phyloP scores from a whole-genome alignment of 2,113 vertebrate genomes.

The Morone chrysops region DNA sequence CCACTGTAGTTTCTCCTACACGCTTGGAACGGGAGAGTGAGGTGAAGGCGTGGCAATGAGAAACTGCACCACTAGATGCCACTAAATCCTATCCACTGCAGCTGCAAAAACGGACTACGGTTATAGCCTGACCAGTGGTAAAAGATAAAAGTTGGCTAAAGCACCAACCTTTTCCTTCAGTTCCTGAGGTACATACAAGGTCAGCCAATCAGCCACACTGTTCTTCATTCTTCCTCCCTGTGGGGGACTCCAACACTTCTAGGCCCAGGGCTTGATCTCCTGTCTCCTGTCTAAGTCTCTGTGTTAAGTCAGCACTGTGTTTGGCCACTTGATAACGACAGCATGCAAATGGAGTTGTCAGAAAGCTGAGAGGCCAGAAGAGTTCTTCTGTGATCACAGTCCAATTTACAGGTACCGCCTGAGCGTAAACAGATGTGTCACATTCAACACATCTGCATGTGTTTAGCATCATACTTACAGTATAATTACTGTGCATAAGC shows the following conservation, averaged over 20 bases:
- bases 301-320: neutral
- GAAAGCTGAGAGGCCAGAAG: neutral
- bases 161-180: neutral
- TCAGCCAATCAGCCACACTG: neutral
- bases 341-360: neutral
- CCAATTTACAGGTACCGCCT: conserved; percentile 1
- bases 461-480: neutral
- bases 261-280: neutral
- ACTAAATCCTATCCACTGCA: too few species aligned
- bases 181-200: neutral
- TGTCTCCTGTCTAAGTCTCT: neutral
- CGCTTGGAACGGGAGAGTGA: too few species aligned
- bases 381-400: neutral
- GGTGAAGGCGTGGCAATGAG: too few species aligned
- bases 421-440: neutral
- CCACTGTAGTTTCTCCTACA: too few species aligned
- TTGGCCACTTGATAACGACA: neutral
- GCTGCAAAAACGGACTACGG: too few species aligned
- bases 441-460: neutral
- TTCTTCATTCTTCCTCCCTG: neutral
- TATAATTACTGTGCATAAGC: neutral
- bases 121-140: neutral
- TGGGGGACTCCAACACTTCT: neutral
- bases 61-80: too few species aligned
- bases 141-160: neutral